These are phyloP conservation scores for Synergus umbraculus DNA, from an alignment of 2,888 invertebrate genomes.

Conservation along the genomic window DNA sequence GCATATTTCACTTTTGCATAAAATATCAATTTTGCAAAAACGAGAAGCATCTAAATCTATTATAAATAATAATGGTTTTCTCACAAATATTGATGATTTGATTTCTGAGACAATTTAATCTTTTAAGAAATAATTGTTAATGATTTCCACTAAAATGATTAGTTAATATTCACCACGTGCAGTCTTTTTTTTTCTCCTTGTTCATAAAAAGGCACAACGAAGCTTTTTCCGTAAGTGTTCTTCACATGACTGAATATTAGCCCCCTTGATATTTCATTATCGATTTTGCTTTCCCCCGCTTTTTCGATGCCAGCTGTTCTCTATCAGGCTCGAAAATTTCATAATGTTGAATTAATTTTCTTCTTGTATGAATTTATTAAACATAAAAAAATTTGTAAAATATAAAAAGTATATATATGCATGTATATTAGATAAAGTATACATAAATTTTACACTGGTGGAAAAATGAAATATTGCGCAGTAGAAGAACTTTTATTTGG, in stretches of 20 bases:
- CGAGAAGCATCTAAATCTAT: neutral
- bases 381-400: no score
- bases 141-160: neutral
- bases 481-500: constrained; percentile 28
- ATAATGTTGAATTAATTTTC: neutral
- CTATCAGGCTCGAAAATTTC: neutral
- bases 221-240: constrained; percentile 26
- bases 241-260: constrained; percentile 6
- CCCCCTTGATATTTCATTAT: constrained; percentile 27
- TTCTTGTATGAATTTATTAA: neutral
- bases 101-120: neutral
- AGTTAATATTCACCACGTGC: neutral
- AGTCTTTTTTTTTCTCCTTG: neutral
- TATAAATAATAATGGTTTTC: neutral
- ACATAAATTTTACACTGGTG: no score
- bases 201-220: neutral
- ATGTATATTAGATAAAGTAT: no score
- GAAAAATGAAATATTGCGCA: neutral
- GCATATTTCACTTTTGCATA: neutral
- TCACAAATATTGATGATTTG: neutral
- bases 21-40: neutral
- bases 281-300: constrained; percentile 21
- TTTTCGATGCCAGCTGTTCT: constrained; percentile 33
- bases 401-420: no score
- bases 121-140: neutral